phyloP scores from a whole-genome alignment of 2,113 vertebrate genomes.

The Lepus europaeus region DNA sequence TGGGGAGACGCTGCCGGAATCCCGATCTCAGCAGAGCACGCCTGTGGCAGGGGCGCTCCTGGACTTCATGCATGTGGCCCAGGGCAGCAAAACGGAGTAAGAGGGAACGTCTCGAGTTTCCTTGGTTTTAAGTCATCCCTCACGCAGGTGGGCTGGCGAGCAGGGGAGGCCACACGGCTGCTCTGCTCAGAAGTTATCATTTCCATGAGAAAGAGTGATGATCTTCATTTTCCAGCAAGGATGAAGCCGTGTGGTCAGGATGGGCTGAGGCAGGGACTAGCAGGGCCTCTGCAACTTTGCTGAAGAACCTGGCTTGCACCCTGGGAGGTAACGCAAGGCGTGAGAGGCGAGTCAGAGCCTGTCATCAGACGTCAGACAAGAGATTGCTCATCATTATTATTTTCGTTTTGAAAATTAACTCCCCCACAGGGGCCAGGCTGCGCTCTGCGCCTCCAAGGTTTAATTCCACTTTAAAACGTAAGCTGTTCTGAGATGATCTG shows the following conservation, averaged over 20 bases:
- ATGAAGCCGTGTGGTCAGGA: neutral
- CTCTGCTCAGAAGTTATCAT: neutral
- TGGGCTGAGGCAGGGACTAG: neutral
- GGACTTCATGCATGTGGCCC: neutral
- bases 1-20: neutral
- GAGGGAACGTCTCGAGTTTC: neutral
- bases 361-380: neutral
- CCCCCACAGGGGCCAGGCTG: constrained; percentile 55
- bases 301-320: neutral
- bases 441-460: constrained; percentile 60
- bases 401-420: constrained; percentile 65
- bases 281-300: neutral
- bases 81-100: neutral
- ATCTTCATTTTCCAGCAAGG: neutral
- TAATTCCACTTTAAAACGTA: constrained; percentile 47
- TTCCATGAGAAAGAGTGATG: neutral
- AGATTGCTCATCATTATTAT: constrained; percentile 79
- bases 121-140: constrained; percentile 5
- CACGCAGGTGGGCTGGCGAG: neutral
- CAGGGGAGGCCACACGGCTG: neutral
- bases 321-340: neutral
- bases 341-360: neutral
- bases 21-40: neutral
- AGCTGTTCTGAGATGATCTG: constrained; percentile 54
- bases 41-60: neutral